These are phyloP conservation scores for Pentalonia nigronervosa DNA, from an alignment of 1,140 invertebrate species.

Conservation along the genomic window DNA sequence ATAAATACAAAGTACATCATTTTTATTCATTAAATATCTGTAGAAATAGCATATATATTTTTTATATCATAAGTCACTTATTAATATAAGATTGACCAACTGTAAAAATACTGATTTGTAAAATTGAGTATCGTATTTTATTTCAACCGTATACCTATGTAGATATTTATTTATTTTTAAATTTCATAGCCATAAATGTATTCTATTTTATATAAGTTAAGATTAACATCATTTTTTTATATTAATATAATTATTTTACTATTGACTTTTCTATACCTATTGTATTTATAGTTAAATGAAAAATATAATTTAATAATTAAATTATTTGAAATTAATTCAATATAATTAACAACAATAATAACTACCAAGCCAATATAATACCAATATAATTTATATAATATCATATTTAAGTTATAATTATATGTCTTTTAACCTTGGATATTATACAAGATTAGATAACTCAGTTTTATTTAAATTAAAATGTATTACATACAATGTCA, in stretches of 20 bases:
- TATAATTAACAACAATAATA: neutral
- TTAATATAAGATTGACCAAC: neutral
- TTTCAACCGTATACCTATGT: neutral
- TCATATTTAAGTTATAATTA: neutral
- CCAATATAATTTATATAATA: neutral
- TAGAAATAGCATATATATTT: neutral
- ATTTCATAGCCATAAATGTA: neutral
- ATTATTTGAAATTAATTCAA: neutral
- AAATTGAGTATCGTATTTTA: neutral
- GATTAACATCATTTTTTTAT: neutral
- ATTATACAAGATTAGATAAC: neutral
- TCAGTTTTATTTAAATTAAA: neutral
- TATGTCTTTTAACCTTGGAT: too few relatives aligned
- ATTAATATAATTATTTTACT: neutral
- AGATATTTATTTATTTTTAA: neutral
- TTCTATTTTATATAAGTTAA: neutral
- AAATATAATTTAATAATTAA: neutral
- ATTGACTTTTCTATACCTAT: neutral
- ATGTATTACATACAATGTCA: neutral
- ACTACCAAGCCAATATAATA: neutral
- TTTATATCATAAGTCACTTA: neutral
- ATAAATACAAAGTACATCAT: neutral
- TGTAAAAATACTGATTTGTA: neutral
- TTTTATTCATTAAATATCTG: slow-evolving; percentile 4
- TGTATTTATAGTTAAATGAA: neutral